Base-by-base conservation (phyloP, 1,140 invertebrate genomes). In the Neodiprion fabricii region DNA sequence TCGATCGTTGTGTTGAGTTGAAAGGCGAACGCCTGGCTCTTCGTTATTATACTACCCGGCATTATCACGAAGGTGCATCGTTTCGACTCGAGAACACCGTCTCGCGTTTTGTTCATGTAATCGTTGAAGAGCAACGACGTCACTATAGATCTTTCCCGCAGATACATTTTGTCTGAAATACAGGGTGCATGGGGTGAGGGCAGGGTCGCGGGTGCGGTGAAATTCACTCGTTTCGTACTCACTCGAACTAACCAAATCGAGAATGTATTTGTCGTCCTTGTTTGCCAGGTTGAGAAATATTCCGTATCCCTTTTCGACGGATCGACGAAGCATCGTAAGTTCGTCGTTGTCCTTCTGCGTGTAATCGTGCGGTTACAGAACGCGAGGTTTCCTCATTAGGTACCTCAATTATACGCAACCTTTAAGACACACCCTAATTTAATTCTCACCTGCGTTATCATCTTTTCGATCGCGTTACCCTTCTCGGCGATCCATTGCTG, bases 1-100 rank as follows among this genome's bases (percentile, higher is more conserved):
- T 87, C 86, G 23, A 94, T 85, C 14, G 89, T 88, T 9, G 92
- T 93, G 21, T 90, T 89, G 9, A 87, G 86, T 0, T 90, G 91
- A 85, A 92, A 96, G 0, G 91, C 94, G 80, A 96, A 96, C 0
- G 91, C 92, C 72, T 93, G 89, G 17, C 90, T 89, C 75, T 90
- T 90, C 21, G 85, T 90, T 74, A 93, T 89, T 74, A 95, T 92
- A 9, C 90, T 81, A 28, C 91, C 88, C 8, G 91, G 91, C 50
- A 93, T 93, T 17, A 94, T 90, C 0, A 95, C 94, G 80, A 92
- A 95, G 1, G 91, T 91, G 80, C 94, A 95, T 71, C 93, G 89
- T 1, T 91, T 80, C 7, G 86, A 85, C 81, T 95, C 93, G 7
- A 89, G 86, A 0, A 91, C 81, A 12, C 87, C 89, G 8, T 90